phyloP scores from a whole-genome alignment of 1,140 invertebrate genomes.

The Cephus cinctus region DNA sequence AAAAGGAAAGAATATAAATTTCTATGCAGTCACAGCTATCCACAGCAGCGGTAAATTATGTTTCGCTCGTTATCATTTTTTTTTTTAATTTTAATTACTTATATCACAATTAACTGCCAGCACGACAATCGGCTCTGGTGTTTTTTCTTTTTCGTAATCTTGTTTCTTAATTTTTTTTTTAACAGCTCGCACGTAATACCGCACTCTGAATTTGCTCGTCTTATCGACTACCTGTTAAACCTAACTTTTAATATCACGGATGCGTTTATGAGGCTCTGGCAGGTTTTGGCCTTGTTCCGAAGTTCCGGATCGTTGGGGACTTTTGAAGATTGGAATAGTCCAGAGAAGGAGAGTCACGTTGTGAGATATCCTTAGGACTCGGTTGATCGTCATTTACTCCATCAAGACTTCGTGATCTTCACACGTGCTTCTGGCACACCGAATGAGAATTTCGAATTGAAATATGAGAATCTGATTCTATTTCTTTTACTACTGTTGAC shows the following conservation, averaged over 20 bases:
- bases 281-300: constrained; percentile 45
- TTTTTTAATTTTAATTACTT: constrained; percentile 44
- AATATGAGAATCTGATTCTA: not conserved
- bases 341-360: too few species aligned
- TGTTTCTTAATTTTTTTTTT: constrained; percentile 9
- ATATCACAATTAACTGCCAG: constrained; percentile 51
- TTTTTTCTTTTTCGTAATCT: constrained; percentile 24
- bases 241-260: constrained; percentile 24
- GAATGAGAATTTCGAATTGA: not conserved
- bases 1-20: constrained; percentile 19
- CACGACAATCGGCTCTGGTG: too few species aligned
- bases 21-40: constrained; percentile 34
- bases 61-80: constrained; percentile 37
- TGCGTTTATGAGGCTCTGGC: constrained; percentile 42
- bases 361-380: too few species aligned
- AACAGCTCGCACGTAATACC: constrained; percentile 9
- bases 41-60: constrained; percentile 37
- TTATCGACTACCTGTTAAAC: constrained; percentile 4
- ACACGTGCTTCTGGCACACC: too few species aligned
- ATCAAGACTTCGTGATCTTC: too few species aligned
- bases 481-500: not conserved
- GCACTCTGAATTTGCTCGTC: constrained; percentile 15
- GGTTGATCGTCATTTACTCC: too few species aligned
- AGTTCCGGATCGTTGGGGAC: constrained; percentile 33
- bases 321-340: too few species aligned